These are phyloP conservation scores for Leptatherina wallacei DNA, from an alignment of 2,797 vertebrate species.

Conservation along the genomic window DNA sequence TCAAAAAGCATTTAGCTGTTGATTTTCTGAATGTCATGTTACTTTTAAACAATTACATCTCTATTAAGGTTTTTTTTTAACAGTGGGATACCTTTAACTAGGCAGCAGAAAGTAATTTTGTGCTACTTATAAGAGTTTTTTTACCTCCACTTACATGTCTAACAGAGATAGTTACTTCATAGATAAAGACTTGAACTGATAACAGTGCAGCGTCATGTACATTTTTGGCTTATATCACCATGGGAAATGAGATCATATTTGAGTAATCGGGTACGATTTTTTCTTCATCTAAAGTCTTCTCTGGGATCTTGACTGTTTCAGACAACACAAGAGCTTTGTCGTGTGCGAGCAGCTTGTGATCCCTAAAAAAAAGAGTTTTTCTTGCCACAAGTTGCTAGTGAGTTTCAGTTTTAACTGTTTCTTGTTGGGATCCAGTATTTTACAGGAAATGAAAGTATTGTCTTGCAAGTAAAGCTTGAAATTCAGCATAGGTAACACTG, in stretches of 20 bases:
- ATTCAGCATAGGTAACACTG: not conserved
- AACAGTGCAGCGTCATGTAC: not conserved
- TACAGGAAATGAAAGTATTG: not conserved
- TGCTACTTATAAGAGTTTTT: not conserved
- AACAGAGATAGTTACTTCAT: not conserved
- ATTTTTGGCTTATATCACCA: not conserved
- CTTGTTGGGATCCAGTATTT: not conserved
- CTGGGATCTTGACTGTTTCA: not conserved
- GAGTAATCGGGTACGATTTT: not conserved
- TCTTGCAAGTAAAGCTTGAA: not conserved
- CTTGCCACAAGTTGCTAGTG: not conserved
- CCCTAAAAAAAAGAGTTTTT: not conserved
- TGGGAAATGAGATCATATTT: not conserved
- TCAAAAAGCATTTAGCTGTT: constrained; percentile 37
- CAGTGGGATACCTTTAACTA: not conserved
- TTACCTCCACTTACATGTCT: not conserved
- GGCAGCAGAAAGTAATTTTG: not conserved
- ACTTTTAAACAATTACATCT: constrained; percentile 8
- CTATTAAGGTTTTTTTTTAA: constrained; percentile 13
- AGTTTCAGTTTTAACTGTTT: constrained; percentile 7
- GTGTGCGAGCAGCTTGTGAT: not conserved
- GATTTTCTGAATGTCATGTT: constrained; percentile 25
- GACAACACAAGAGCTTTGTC: not conserved
- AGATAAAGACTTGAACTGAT: constrained; percentile 14
- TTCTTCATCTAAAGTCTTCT: not conserved